Evolutionary conservation across 2,888 invertebrate genomes (phyloP).

Genomic region (Elgonia sp.): DNA sequence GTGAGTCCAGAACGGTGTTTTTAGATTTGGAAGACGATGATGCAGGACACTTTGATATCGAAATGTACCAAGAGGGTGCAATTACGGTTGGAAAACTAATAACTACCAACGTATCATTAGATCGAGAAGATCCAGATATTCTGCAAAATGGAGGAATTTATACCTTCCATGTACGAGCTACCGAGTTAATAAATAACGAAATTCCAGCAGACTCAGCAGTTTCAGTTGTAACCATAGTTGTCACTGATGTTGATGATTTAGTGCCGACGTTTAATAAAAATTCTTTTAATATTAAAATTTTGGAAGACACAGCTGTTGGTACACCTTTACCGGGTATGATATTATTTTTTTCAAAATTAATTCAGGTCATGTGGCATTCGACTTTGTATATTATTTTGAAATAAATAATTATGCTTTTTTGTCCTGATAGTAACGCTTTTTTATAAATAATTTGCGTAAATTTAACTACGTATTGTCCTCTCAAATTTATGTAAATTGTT

Average conservation of each 20-base stretch:
- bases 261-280: conserved; percentile 91
- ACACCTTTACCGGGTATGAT: conserved; percentile 89
- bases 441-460: too few species aligned
- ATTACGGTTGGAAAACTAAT: conserved; percentile 89
- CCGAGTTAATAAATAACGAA: conserved; percentile 91
- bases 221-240: conserved; percentile 92
- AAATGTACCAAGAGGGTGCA: conserved; percentile 88
- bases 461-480: too few species aligned
- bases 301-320: conserved; percentile 92
- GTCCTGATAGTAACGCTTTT: too few species aligned
- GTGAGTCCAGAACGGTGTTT: conserved; percentile 90
- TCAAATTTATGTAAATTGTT: too few species aligned
- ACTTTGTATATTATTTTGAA: not conserved
- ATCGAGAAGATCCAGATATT: conserved; percentile 92
- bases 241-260: conserved; percentile 93
- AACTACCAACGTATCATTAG: conserved; percentile 90
- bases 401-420: too few species aligned
- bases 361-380: too few species aligned
- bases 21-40: conserved; percentile 91
- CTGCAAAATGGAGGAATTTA: conserved; percentile 94
- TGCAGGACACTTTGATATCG: conserved; percentile 90
- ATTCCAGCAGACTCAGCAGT: conserved; percentile 91
- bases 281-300: conserved; percentile 90
- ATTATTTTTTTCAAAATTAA: not conserved
- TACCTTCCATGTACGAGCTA: conserved; percentile 91